A percentile compares a stretch with the other conserved stretches of the same genome.
Conservation (phyloP, 2,797 vertebrate genomes). For the Hypotaenidia okinawae region DNA sequence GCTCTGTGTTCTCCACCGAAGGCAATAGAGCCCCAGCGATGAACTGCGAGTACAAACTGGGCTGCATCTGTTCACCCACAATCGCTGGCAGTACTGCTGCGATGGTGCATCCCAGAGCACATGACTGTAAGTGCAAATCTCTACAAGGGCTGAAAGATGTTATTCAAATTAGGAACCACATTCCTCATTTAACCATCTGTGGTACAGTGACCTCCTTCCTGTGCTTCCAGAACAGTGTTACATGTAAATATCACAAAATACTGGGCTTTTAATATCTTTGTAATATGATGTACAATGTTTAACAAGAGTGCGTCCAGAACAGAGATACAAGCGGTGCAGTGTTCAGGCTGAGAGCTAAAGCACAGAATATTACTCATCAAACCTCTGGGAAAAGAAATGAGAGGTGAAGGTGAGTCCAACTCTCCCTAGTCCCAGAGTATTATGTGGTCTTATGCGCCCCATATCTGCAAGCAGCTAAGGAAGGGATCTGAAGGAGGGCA, state of each 20-base stretch:
- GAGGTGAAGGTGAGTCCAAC: not conserved
- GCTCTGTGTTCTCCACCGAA: not conserved
- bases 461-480: not conserved
- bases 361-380: not conserved
- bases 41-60: not conserved
- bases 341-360: not conserved
- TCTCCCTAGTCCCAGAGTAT: not conserved
- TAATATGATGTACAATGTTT: not conserved
- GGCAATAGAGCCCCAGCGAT: not conserved
- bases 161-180: not conserved
- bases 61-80: not conserved
- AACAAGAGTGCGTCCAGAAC: not conserved
- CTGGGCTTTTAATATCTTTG: not conserved
- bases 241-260: not conserved
- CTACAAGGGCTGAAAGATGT: not conserved
- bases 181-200: not conserved
- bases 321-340: not conserved
- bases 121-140: not conserved
- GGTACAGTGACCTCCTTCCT: not conserved
- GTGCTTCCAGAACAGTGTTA: not conserved
- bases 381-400: not conserved
- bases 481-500: not conserved
- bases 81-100: not conserved
- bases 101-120: not conserved
- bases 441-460: not conserved